Base-by-base conservation (phyloP, 1,140 invertebrate genomes). In the Danaus melanippus region DNA sequence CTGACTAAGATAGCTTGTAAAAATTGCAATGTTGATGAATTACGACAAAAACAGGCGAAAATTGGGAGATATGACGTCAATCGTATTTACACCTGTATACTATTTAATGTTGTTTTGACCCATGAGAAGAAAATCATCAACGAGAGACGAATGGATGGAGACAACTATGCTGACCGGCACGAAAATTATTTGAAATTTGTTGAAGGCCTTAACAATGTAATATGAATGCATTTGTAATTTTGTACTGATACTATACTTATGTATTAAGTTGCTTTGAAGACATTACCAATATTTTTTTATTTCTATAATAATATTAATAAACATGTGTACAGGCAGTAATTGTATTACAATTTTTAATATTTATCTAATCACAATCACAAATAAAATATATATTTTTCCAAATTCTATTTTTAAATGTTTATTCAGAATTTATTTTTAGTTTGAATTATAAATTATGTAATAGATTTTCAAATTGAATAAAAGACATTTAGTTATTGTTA, bases 121-220 rank as follows among this genome's bases (percentile, higher is more conserved):
- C 79, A 86, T 71, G 87, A 88, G 55, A 79, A 71, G 21, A 76
- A 70, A 15, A 79, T 81, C 52, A 76, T 84, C 56, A 71, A 79
- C 39, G 78, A 84, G 47, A 78, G 76, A 53, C 58, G 62, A 10
- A 71, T 60, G 58, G 73, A 76, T 59, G 68, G 61, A 42, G 84
- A 86, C 57, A 73, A 75, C 54, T 86, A 83, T 76, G 74, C 84
- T 11, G 74, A 73, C 42, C 76, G 80, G 46, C 82, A 87, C 69
- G 79, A 84, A 42, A 86, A 81, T n/a, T 88, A 86, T 70, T 66
- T 88, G 21, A 82, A 80, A 61, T 79, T 77, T 71, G 71, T 84
- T 42, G 71, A 84, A 59, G 78, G 82, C 32, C 68, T 87, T 32
- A 76, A 80, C 55, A 67, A 63, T 76, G 68, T 79, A 39, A 74